Percentiles rank a stretch among this genome's conserved stretches.
Evolutionary conservation across 2,113 vertebrate species (phyloP).

Genomic region (Ramphastos sulfuratus): DNA sequence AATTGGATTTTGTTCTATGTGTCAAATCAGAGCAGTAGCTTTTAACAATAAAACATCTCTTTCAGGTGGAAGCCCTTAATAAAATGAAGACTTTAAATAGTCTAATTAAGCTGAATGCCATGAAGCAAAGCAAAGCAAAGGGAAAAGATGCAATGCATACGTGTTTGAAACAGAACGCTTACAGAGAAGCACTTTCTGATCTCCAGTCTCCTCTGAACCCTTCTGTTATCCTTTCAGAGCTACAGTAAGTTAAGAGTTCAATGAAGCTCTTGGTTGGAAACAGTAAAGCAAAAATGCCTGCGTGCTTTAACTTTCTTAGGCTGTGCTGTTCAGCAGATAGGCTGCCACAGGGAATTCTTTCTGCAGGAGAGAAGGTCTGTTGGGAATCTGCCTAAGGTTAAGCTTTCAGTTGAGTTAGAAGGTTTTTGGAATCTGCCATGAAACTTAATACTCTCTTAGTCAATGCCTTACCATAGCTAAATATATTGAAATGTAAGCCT

Average conservation of each 20-base stretch:
- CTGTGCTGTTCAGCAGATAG: neutral
- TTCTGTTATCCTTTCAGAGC: slow-evolving; percentile 89
- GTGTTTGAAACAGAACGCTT: slow-evolving; percentile 91
- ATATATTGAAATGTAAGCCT: neutral
- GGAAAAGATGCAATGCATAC: slow-evolving; percentile 95
- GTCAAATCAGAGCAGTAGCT: neutral
- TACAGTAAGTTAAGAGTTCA: slow-evolving; percentile 83
- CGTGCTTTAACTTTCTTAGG: neutral
- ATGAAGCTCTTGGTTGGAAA: neutral
- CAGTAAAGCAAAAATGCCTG: neutral
- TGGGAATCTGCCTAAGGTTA: neutral
- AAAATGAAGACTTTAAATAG: slow-evolving; percentile 96
- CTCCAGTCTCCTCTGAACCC: slow-evolving; percentile 94
- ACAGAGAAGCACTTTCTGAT: slow-evolving; percentile 91
- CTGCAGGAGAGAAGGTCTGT: neutral
- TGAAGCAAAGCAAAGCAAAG: slow-evolving; percentile 90
- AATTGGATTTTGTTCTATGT: neutral
- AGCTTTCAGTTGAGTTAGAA: neutral
- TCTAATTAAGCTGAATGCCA: slow-evolving; percentile 91
- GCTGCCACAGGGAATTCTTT: neutral
- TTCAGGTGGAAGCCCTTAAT: slow-evolving; percentile 94
- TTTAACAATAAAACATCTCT: slow-evolving; percentile 22
- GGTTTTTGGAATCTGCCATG: neutral
- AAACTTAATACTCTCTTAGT: neutral
- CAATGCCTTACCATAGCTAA: neutral